Base-by-base conservation (phyloP, 2,797 vertebrate species). In the Catamblyrhynchus diadema region DNA sequence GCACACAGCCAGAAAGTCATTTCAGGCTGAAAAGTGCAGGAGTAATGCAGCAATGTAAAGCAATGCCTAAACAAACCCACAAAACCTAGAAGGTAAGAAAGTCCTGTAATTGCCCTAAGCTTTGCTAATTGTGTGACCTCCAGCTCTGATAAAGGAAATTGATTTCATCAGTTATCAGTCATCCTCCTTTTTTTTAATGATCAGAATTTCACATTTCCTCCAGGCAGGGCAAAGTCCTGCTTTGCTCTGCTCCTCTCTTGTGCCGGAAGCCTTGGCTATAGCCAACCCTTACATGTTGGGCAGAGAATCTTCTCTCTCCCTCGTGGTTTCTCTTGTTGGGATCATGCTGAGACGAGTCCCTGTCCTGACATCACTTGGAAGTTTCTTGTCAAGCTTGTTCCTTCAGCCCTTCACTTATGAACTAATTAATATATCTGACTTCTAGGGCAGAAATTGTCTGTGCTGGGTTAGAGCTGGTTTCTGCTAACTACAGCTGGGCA, bases 161-260 rank as follows among this genome's bases (percentile, higher is more conserved):
- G 57, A 88, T 96, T 94, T 96, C 35, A 85, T 70, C 85, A 85
- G 51, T 39, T 95, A 73, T 81, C 88, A 96, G 47, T 79, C 80
- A 86, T 72, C 33, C 18, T 69, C 16, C 5, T 86, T 42, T 57
- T 65, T 48, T 80, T 28, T 23, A 66, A 81, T 66, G 73, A 92
- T 78, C 59, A 72, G 59, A 72, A 79, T 33, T 84, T 94, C 80
- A 70, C 30, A 21, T 44, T 69, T 86, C 32, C 37, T 89, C 23
- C 47, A 84, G 73, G 59, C 77, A 69, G 77, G 54, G 28, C 54
- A 65, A 88, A 81, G 28, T 81, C 42, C 54, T 80, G 27, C 78
- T 85, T 50, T 61, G n/a, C 51, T 88, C 53, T 28, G 12, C 39
- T 84, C 21, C 41, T 69, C 17, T 53, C 54, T 59, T 62, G 39